Evolutionary conservation across 2,888 invertebrate species (phyloP).

Genomic region (Venusia cambrica): DNA sequence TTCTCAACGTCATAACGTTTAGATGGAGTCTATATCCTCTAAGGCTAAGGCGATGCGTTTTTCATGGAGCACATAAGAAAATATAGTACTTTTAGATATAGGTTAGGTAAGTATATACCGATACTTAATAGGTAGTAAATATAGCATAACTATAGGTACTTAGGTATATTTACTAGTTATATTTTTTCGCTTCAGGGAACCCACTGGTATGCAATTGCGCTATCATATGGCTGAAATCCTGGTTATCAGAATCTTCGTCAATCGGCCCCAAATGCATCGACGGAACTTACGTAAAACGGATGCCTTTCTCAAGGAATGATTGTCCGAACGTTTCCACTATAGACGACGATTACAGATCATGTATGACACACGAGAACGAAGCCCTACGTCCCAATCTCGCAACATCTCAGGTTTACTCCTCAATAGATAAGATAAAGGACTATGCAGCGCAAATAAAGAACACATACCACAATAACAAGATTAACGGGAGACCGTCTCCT

Average conservation of each 20-base stretch:
- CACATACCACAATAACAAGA: constrained; percentile 67
- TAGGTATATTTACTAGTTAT: not conserved
- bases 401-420: constrained; percentile 81
- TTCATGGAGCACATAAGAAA: no score
- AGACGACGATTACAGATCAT: constrained; percentile 81
- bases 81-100: no score
- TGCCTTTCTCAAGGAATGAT: constrained; percentile 85
- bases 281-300: constrained; percentile 87
- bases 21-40: no score
- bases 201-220: constrained; percentile 91
- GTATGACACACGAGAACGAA: constrained; percentile 85
- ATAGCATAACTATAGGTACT: no score
- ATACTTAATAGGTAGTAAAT: no score
- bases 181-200: constrained; percentile 83
- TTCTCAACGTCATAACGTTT: no score
- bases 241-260: constrained; percentile 88
- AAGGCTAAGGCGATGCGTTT: no score
- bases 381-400: constrained; percentile 77
- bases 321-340: constrained; percentile 75
- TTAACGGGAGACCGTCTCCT: constrained; percentile 82
- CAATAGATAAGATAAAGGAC: constrained; percentile 80
- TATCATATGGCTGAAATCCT: constrained; percentile 90
- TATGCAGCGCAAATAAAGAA: constrained; percentile 67
- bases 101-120: no score
- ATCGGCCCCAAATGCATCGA: constrained; percentile 90